Evolutionary conservation across 2,888 invertebrate species (phyloP).

Genomic region (Podabrus alpinus): DNA sequence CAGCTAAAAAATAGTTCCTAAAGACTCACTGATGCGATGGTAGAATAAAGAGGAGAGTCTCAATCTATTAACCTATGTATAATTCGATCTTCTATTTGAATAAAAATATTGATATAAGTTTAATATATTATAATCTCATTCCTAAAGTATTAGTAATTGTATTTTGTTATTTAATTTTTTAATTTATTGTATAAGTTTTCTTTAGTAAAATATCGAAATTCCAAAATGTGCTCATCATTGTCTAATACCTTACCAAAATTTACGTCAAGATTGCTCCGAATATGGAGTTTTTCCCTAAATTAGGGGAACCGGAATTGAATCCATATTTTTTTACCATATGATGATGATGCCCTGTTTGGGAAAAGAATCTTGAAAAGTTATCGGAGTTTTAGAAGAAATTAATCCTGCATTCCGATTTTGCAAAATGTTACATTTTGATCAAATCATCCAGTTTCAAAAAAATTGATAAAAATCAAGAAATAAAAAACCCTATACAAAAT

Average conservation of each 20-base stretch:
- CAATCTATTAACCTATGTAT: not conserved
- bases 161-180: not conserved
- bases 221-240: too few species aligned
- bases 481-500: not conserved
- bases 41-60: not conserved
- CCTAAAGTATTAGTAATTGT: not conserved
- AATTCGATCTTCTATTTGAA: not conserved
- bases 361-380: too few species aligned
- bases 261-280: too few species aligned
- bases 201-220: not conserved
- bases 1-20: too few species aligned
- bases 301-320: too few species aligned
- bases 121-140: not conserved
- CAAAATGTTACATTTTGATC: not conserved
- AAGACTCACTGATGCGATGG: not conserved
- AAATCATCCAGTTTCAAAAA: not conserved
- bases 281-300: too few species aligned
- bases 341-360: too few species aligned
- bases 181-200: not conserved
- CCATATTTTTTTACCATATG: too few species aligned
- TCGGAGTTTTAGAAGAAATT: too few species aligned
- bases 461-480: not conserved
- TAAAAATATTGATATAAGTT: not conserved
- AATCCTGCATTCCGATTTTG: not conserved
- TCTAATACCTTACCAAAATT: too few species aligned